Evolutionary conservation across 2,113 vertebrate species (phyloP).

Genomic region (Damaliscus lunatus): DNA sequence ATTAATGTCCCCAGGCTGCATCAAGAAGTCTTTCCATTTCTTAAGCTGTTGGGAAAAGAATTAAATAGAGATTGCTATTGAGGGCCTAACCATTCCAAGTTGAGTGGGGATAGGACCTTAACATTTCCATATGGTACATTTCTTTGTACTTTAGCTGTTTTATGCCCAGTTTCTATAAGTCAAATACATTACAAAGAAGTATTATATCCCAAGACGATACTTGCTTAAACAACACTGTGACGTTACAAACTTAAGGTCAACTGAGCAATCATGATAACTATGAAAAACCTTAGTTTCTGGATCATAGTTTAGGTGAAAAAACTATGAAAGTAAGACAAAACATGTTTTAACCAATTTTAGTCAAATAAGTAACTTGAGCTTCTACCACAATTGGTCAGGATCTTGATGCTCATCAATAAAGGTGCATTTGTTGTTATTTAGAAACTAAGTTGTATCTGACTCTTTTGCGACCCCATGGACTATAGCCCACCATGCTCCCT

Average conservation of each 20-base stretch:
- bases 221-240: neutral
- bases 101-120: neutral
- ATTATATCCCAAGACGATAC: neutral
- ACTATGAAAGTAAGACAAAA: neutral
- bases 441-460: neutral
- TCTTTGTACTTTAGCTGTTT: constrained; percentile 4
- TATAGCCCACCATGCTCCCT: neutral
- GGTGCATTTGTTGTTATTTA: neutral
- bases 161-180: neutral
- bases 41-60: constrained; percentile 26
- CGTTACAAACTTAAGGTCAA: neutral
- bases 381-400: neutral
- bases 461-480: neutral
- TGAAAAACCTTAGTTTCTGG: neutral
- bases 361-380: neutral
- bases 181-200: neutral
- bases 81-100: neutral
- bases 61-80: constrained; percentile 25
- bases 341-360: neutral
- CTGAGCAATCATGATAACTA: neutral
- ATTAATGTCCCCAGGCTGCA: constrained; percentile 17
- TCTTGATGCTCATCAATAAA: neutral
- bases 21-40: constrained; percentile 55
- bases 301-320: neutral
- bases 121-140: constrained; percentile 3